phyloP scores from a whole-genome alignment of 2,888 invertebrate species.

The Drosophila merina region DNA sequence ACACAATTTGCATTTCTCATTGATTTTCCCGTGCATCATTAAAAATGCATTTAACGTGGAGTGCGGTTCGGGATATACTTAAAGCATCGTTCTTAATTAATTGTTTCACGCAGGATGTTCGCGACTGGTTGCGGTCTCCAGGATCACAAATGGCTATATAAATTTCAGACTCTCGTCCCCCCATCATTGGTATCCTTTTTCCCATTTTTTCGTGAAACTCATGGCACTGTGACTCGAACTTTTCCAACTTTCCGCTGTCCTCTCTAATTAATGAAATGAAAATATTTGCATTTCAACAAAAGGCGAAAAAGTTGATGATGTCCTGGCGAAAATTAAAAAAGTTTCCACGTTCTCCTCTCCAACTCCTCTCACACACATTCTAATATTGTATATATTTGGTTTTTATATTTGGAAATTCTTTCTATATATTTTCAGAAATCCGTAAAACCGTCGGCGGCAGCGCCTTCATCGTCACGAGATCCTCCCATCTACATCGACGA shows the following conservation, averaged over 20 bases:
- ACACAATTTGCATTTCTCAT: constrained; percentile 46
- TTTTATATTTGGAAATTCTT: constrained; percentile 12
- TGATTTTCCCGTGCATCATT: constrained; percentile 69
- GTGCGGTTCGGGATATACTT: constrained; percentile 24
- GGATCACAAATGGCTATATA: constrained; percentile 16
- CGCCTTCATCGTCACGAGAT: constrained; percentile 78
- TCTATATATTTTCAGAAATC: constrained; percentile 78
- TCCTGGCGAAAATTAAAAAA: constrained; percentile 64
- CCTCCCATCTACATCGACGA: constrained; percentile 92
- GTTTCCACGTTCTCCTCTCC: constrained; percentile 45
- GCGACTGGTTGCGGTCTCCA: constrained; percentile 20
- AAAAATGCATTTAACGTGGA: constrained; percentile 67
- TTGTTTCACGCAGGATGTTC: constrained; percentile 31
- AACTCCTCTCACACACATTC: constrained; percentile 1
- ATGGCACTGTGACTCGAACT: background rate
- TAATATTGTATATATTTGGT: constrained; percentile 14
- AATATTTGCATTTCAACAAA: constrained; percentile 62
- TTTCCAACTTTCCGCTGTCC: constrained; percentile 7
- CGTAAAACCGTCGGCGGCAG: constrained; percentile 76
- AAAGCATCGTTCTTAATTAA: constrained; percentile 50
- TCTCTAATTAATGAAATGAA: constrained; percentile 63
- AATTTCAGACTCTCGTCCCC: background rate
- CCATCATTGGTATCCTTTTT: background rate
- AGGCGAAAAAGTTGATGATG: constrained; percentile 43
- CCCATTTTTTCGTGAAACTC: background rate